Evolutionary conservation across 2,113 vertebrate species (phyloP), one percentile per base, ranked within the genome.

Genomic region (Otis tarda): DNA sequence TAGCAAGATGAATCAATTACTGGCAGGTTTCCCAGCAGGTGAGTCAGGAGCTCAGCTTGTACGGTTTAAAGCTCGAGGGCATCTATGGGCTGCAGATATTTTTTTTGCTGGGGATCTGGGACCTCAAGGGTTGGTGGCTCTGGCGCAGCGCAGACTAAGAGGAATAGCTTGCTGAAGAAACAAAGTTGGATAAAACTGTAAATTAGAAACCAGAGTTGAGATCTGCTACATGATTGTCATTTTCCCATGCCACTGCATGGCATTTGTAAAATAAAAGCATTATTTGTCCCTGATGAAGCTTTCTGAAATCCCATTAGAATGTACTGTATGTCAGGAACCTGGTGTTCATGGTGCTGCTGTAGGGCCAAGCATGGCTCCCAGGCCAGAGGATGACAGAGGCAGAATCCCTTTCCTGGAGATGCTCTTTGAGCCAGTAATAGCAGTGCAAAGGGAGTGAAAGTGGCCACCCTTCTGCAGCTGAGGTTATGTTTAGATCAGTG

Each of bases 1-100:
- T 39, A 73, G 63, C 43, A 80, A 88, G 85, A 82, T 64, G 69
- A 89, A 74, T 45, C 57, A 88, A 0, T 79, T 69, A 45, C 50
- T 83, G 90, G 70, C 75, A 83, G 39, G 50, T 57, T 85, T 83
- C 85, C 75, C 49, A 85, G 90, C 85, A 88, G 88, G 78, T 93
- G 75, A 83, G 49, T 41, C 0, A 0, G 59, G 75, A 83, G 19
- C 39, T 76, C 70, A 31, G 39, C 45, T 87, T 28, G 18, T 50
- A 13, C 14, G 45, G n/a, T 45, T 88, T 83, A 76, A 95, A 82
- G 53, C 59, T 67, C 0, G 12, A 91, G 49, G 75, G 6, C 61
- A 69, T 60, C 49, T 73, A 57, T 78, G 45, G 49, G 25, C 35
- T 85, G 57, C 53, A 53, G 79, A 23, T 47, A 68, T 17, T 59